phyloP scores from a whole-genome alignment of 2,113 vertebrate genomes.

The Dromaius novaehollandiae region DNA sequence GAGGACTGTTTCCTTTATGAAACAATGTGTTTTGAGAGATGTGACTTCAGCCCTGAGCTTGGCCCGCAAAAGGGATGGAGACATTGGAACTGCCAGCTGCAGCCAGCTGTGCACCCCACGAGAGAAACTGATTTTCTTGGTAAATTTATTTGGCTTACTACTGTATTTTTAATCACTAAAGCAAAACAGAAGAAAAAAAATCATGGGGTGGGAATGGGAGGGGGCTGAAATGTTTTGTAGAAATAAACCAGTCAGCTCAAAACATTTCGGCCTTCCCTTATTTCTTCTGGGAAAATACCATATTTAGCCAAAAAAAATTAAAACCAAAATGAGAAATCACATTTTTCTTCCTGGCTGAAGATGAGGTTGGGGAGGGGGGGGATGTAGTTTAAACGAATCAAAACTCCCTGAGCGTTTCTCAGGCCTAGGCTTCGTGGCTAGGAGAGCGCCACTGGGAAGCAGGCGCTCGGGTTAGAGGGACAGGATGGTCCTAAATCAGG shows the following conservation, averaged over 20 bases:
- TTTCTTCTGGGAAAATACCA: neutral
- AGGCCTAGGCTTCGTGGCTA: too few species aligned
- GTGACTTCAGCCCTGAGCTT: neutral
- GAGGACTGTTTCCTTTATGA: neutral
- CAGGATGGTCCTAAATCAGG: too few species aligned
- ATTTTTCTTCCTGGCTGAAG: neutral
- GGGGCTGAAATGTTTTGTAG: neutral
- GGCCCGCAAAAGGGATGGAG: neutral
- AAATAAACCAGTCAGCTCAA: neutral
- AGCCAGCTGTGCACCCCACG: neutral
- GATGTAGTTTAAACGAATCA: too few species aligned
- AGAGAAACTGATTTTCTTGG: neutral
- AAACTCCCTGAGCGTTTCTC: too few species aligned
- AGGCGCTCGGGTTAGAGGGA: too few species aligned
- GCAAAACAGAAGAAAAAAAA: neutral
- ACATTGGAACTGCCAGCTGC: neutral
- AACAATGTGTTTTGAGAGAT: neutral
- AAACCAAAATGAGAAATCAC: neutral
- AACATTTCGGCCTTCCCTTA: neutral
- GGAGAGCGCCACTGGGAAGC: too few species aligned
- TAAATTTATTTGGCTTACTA: neutral
- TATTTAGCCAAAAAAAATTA: neutral
- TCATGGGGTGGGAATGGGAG: neutral
- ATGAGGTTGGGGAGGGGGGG: too few species aligned
- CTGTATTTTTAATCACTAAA: neutral